Conservation (phyloP, 2,113 vertebrate species). For the Telmatochromis sp. region DNA sequence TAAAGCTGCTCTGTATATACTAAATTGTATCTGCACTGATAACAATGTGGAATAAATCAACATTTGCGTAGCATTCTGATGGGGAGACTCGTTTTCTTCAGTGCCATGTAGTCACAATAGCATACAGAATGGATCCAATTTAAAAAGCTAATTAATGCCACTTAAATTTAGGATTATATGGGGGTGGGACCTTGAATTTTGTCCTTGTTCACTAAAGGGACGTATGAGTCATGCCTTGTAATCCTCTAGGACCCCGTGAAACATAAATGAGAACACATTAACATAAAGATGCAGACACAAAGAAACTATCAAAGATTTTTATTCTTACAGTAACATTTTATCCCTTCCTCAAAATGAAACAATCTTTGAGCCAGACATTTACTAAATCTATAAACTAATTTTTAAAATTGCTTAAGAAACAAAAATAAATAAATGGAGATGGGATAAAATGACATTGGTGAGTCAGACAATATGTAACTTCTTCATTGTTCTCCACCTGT, state of each 20-base stretch:
- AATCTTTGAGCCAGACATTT: not conserved
- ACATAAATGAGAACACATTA: not conserved
- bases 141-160: not conserved
- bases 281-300: constrained; percentile 43
- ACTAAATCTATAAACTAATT: not conserved
- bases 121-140: not conserved
- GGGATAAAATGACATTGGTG: not conserved
- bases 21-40: not conserved
- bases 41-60: not conserved
- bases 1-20: not conserved
- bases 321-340: not conserved
- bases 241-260: constrained; percentile 46
- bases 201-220: constrained; percentile 46
- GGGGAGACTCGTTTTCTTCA: not conserved
- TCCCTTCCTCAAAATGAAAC: not conserved
- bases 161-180: not conserved
- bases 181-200: not conserved
- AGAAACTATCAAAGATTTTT: not conserved
- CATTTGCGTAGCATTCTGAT: not conserved
- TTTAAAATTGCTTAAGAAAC: not conserved
- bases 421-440: not conserved
- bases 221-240: rapidly evolving
- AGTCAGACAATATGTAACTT: constrained; percentile 52
- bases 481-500: constrained; percentile 91
- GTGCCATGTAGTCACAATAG: not conserved